Conservation (phyloP, 2,888 invertebrate genomes). For the Ashinkailepas kermadecensis region DNA sequence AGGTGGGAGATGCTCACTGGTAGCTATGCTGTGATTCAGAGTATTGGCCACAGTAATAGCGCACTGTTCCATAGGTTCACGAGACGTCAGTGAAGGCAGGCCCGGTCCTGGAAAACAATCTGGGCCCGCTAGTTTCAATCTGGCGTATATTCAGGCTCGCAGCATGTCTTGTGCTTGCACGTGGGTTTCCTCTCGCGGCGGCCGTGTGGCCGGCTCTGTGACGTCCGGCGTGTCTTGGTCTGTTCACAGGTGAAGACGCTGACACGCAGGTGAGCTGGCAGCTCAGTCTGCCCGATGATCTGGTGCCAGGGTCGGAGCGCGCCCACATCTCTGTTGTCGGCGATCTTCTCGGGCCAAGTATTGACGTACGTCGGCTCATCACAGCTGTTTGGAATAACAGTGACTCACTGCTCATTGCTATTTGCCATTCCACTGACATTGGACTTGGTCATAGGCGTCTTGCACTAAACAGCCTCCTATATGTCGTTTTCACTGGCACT, state of each 20-base stretch:
- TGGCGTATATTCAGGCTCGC: neutral
- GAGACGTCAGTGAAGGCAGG: too few relatives aligned
- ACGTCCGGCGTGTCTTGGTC: too few relatives aligned
- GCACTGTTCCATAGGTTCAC: too few relatives aligned
- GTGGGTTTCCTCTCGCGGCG: neutral
- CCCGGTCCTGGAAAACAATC: neutral
- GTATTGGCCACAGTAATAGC: neutral
- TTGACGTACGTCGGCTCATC: slow-evolving; percentile 40
- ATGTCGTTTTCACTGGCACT: neutral
- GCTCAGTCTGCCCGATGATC: slow-evolving; percentile 47
- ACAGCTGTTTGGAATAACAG: neutral
- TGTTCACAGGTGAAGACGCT: too few relatives aligned
- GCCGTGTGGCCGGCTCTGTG: neutral
- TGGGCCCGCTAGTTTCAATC: neutral
- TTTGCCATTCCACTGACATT: neutral
- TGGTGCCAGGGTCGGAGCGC: slow-evolving; percentile 56
- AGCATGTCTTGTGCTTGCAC: neutral
- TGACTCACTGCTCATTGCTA: too few relatives aligned
- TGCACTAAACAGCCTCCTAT: neutral
- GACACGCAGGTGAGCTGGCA: slow-evolving; percentile 40
- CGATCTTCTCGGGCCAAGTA: slow-evolving; percentile 56
- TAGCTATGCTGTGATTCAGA: neutral
- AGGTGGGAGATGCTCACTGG: neutral
- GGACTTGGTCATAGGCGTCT: neutral
- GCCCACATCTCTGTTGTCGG: slow-evolving; percentile 56